Percentiles rank a stretch among this genome's conserved stretches.
Evolutionary conservation across 2,888 invertebrate species (phyloP).

Genomic region (Melikaiella ostensackeni): DNA sequence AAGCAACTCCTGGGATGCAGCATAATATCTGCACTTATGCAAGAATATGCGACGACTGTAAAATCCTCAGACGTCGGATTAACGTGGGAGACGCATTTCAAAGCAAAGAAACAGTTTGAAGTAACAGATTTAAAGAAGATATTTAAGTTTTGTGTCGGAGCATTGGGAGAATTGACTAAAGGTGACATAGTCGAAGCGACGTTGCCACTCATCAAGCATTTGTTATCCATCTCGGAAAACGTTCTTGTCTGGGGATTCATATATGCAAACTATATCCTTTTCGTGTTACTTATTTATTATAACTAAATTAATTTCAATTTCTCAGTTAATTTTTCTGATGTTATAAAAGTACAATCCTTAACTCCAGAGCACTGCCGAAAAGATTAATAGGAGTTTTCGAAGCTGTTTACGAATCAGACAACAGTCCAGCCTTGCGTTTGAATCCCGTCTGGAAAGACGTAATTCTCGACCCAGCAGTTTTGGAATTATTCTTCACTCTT

Average conservation of each 20-base stretch:
- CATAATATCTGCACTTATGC: constrained; percentile 89
- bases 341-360: constrained; percentile 66
- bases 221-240: constrained; percentile 88
- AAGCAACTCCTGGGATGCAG: constrained; percentile 92
- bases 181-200: constrained; percentile 79
- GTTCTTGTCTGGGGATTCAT: constrained; percentile 91
- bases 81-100: constrained; percentile 92
- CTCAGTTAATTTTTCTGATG: not conserved
- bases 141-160: constrained; percentile 85
- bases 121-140: constrained; percentile 87
- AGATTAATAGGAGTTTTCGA: constrained; percentile 86
- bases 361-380: constrained; percentile 80
- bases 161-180: constrained; percentile 81
- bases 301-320: not conserved
- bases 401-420: constrained; percentile 83
- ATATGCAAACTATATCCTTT: constrained; percentile 80
- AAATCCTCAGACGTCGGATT: constrained; percentile 92
- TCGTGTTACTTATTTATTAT: constrained; percentile 46
- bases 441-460: constrained; percentile 86
- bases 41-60: constrained; percentile 91
- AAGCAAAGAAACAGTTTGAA: constrained; percentile 92
- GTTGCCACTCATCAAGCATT: constrained; percentile 82
- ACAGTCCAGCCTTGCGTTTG: constrained; percentile 80
- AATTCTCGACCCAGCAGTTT: constrained; percentile 85
- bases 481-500: constrained; percentile 89